Base-by-base conservation (phyloP, 2,888 invertebrate genomes). In the Chelonus formosanus region DNA sequence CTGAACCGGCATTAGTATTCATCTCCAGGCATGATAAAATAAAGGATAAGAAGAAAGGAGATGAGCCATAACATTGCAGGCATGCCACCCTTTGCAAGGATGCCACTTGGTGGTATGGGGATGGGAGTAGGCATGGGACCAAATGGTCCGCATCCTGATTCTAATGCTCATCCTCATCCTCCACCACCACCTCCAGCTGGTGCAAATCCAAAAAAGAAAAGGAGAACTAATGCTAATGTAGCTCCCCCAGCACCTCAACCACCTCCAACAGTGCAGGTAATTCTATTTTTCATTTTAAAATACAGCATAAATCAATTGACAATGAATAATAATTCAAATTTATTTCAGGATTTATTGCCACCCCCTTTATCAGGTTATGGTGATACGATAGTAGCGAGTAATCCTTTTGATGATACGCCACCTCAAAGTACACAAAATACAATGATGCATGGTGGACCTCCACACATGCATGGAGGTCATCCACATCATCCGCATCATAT, bases 361-460 rank as follows among this genome's bases (percentile, higher is more conserved):
- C 95, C 95, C 35, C 90, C 91, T 2, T 87, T 95, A 78, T 91
- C 93, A 54, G 95, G 95, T 73, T 96, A 94, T 85, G 96, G 96
- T 45, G 96, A 96, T 81, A 96, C 96, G 67, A 95, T 97, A 80
- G 92, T 96, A 69, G 96, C 96, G 66, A 95, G 95, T 70, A 97
- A 97, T 85, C 96, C 96, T 47, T 97, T 97, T 84, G 96, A 97
- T 85, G 96, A 97, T 83, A 93, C 93, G 62, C 94, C 93, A 57
- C 85, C 86, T 2, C 86, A 85, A 55, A 83, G 85, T 73, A 81
- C 85, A 72, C 85, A 85, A 65, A 85, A 85, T 73, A 84, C 86
- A 2, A 85, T 87, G 84, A 85, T 86, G 84, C 86, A 86, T 67
- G 86, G 83, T 76, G 85, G 85, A 5, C 84, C 85, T 7, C 84